These are phyloP conservation scores for Burhinus oedicnemus DNA, from an alignment of 2,113 vertebrate species.

Conservation along the genomic window DNA sequence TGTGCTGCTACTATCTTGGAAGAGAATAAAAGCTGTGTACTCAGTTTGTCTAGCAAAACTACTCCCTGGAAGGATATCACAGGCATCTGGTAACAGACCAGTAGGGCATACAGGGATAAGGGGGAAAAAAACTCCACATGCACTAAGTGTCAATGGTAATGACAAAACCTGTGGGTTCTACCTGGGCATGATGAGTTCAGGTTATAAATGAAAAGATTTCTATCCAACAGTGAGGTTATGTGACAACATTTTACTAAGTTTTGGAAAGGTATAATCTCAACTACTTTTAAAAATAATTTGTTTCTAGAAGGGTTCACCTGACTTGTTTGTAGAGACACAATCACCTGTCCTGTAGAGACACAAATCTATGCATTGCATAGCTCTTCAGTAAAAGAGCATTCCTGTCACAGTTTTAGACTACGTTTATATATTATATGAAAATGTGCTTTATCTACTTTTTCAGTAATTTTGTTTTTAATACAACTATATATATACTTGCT, in stretches of 20 bases:
- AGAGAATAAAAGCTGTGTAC: not conserved
- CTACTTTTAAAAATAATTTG: not conserved
- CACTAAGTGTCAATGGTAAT: not conserved
- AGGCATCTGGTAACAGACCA: not conserved
- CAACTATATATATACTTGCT: not conserved
- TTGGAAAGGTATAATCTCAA: not conserved
- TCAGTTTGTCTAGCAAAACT: not conserved
- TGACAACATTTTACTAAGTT: not conserved
- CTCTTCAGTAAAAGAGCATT: not conserved
- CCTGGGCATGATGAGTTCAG: not conserved
- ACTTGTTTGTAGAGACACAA: not conserved
- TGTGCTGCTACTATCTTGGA: not conserved
- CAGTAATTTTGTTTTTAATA: not conserved
- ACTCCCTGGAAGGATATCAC: not conserved
- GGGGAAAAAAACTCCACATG: rapidly evolving
- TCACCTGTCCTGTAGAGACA: not conserved
- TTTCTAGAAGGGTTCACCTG: not conserved
- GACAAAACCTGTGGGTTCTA: not conserved
- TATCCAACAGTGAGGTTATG: not conserved
- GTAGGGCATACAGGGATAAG: not conserved
- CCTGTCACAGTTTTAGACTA: not conserved
- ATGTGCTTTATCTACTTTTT: not conserved
- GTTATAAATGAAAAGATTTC: not conserved
- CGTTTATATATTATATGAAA: not conserved
- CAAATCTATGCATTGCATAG: not conserved